Evolutionary conservation across 2,113 vertebrate species (phyloP), one percentile per base, ranked within the genome.

Genomic region (Lophura nycthemera): DNA sequence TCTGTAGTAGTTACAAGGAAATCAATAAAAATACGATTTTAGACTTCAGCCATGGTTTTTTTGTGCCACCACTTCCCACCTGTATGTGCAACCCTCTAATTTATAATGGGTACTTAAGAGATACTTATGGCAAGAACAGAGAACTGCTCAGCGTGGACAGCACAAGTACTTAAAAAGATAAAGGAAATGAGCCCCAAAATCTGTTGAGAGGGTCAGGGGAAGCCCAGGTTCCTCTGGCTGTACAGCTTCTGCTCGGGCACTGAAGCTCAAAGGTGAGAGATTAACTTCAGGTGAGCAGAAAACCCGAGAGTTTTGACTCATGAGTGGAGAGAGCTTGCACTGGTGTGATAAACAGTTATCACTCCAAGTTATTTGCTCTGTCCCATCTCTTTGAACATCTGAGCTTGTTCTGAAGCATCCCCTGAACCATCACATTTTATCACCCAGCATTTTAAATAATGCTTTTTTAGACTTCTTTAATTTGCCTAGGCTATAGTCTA

Each of bases 131-230:
- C 42, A 36, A 67, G 75, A 89, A 56, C 38, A 11, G n/a, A 69
- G 48, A 83, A 56, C 29, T 38, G 11, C 24, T 83, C 40, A 18
- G 6, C 67, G 25, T 73, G 24, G 36, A 29, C 42, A 30, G 4
- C n/a, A 10, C 6, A n/a, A 50, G 18, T 71, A 63, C 36, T 42
- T 78, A 2, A 60, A 70, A 61, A 52, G 13, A 13, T 70, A 22
- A 65, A 45, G 43, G 73, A 21, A 85, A 52, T 47, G 4, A 88
- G 13, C 9, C 6, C 42, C 19, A 60, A n/a, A 43, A 48, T 74
- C 50, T 67, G 4, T 5, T 13, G 4, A 2, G 10, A 7, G 2
- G 7, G 3, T 3, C 2, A 24, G 6, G 11, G 13, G 59, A 78
- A 77, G 30, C 21, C 17, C 32, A n/a, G 11, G 4, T 80, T 86